phyloP scores from a whole-genome alignment of 2,113 vertebrate species.

The Galbula dea region DNA sequence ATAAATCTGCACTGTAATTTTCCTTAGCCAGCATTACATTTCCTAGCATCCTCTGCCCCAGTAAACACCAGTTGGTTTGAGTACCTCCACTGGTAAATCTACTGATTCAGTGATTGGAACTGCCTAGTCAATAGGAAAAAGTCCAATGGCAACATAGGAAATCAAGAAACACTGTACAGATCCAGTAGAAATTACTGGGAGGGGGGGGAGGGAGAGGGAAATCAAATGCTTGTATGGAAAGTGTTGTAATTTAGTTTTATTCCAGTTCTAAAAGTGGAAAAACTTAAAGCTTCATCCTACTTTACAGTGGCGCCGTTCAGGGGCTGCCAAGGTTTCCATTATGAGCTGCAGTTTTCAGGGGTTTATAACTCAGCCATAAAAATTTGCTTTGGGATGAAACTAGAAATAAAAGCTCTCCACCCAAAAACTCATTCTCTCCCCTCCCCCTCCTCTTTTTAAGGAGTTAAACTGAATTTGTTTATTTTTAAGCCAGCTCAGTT shows the following conservation, averaged over 20 bases:
- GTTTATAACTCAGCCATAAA: conserved; percentile 64
- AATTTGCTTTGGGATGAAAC: conserved; percentile 59
- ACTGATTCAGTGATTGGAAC: neutral
- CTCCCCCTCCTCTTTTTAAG: neutral
- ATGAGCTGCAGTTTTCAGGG: conserved; percentile 66
- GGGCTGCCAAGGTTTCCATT: conserved; percentile 69
- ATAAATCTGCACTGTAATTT: neutral
- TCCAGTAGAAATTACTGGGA: conserved; percentile 42
- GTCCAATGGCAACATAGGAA: conserved; percentile 42
- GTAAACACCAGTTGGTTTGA: neutral
- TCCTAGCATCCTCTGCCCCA: neutral
- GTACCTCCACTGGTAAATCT: neutral
- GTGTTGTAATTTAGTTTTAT: conserved; percentile 63
- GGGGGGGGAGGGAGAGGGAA: too few relatives aligned
- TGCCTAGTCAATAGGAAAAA: conserved; percentile 40
- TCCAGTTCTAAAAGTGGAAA: conserved; percentile 61
- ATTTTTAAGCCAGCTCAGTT: neutral
- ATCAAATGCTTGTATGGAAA: conserved; percentile 50
- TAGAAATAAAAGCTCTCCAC: conserved; percentile 51
- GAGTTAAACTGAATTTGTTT: neutral
- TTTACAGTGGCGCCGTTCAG: conserved; percentile 54
- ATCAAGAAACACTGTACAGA: conserved; percentile 35
- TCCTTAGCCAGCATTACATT: neutral
- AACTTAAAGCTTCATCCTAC: conserved; percentile 56
- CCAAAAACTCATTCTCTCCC: neutral